Percentiles rank a stretch among this genome's conserved stretches.
These are phyloP conservation scores for Tenualosa thibaudeaui DNA, from an alignment of 2,797 vertebrate species.

Conservation along the genomic window DNA sequence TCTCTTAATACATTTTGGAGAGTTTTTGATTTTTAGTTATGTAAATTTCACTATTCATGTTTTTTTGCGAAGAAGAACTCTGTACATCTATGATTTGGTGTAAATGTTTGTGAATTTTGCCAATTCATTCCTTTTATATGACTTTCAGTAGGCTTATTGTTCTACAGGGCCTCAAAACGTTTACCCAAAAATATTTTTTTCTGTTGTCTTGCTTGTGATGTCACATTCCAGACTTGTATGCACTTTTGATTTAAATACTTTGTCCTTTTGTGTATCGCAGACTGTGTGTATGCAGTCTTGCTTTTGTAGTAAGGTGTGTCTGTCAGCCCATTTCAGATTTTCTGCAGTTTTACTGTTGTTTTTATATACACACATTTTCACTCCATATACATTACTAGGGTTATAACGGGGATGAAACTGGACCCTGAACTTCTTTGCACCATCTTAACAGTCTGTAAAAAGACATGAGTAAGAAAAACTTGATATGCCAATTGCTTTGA, in stretches of 20 bases:
- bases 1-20: background rate
- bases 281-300: background rate
- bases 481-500: too few species aligned
- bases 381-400: background rate
- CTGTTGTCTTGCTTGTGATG: background rate
- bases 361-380: background rate
- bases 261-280: constrained; percentile 6
- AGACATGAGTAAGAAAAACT: too few species aligned
- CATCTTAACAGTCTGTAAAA: too few species aligned
- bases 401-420: too few species aligned
- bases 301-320: background rate
- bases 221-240: background rate
- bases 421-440: too few species aligned
- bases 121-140: background rate
- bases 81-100: background rate
- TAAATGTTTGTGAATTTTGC: background rate
- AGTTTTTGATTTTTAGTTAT: background rate
- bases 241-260: constrained; percentile 7
- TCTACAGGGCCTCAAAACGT: background rate
- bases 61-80: background rate
- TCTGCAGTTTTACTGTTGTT: background rate
- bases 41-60: background rate
- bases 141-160: background rate
- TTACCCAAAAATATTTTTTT: background rate
- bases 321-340: background rate